Evolutionary conservation across 1,140 invertebrate species (phyloP).

Genomic region (Aradophagus sp.): DNA sequence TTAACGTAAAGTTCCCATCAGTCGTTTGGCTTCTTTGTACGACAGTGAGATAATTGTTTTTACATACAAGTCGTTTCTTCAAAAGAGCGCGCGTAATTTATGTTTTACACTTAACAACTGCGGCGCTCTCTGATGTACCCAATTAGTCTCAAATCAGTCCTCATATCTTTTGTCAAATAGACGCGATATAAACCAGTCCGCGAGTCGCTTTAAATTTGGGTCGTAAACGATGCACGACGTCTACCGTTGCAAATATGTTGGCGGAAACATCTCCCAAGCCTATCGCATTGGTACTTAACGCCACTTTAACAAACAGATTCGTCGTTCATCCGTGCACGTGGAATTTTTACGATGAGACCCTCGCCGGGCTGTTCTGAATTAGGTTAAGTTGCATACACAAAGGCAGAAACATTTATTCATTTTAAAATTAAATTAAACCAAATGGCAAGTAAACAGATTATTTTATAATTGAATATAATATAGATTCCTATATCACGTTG

Average conservation of each 20-base stretch:
- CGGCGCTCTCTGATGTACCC: constrained; percentile 32
- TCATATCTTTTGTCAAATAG: constrained; percentile 47
- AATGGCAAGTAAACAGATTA: too few relatives aligned
- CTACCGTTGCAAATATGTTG: constrained; percentile 37
- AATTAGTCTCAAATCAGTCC: constrained; percentile 46
- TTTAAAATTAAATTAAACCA: too few relatives aligned
- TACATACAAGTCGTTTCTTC: too few relatives aligned
- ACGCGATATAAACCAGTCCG: constrained; percentile 47
- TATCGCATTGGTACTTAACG: constrained; percentile 37
- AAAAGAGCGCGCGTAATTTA: constrained; percentile 10
- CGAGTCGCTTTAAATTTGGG: constrained; percentile 54
- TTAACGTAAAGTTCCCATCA: too few relatives aligned
- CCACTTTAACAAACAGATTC: constrained; percentile 47
- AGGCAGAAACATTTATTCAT: too few relatives aligned
- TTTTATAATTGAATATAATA: too few relatives aligned
- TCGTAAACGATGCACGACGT: constrained; percentile 51
- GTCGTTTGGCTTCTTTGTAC: too few relatives aligned
- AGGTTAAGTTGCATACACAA: constrained; percentile 5
- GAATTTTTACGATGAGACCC: constrained; percentile 33
- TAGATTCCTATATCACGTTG: too few relatives aligned
- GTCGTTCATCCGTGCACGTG: constrained; percentile 36
- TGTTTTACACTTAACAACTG: constrained; percentile 19
- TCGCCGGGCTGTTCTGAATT: constrained; percentile 5
- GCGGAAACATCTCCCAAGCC: constrained; percentile 37
- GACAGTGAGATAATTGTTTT: too few relatives aligned